A percentile compares a stretch with the other conserved stretches of the same genome.
Evolutionary conservation across 1,140 invertebrate species (phyloP).

Genomic region (Elysia chlorotica): DNA sequence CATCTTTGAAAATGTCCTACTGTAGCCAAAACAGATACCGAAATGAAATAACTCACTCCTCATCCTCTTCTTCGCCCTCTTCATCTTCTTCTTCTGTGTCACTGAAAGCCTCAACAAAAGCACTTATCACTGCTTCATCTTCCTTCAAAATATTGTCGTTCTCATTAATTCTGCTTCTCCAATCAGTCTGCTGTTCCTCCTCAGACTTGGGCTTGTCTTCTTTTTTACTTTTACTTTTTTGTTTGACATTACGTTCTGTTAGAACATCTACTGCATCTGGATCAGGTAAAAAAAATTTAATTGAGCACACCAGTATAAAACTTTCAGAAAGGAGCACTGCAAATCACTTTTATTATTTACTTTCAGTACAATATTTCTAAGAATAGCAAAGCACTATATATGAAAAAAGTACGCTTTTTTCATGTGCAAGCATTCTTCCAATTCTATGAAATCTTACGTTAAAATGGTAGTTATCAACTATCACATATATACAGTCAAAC

Average conservation of each 20-base stretch:
- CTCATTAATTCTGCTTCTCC: background rate
- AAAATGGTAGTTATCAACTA: no score
- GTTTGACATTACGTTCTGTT: background rate
- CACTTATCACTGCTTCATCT: slow-evolving; percentile 32
- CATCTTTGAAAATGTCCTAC: background rate
- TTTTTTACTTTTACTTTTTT: background rate
- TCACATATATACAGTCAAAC: no score
- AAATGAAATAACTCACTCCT: slow-evolving; percentile 3
- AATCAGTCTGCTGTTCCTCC: background rate
- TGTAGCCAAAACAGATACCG: background rate
- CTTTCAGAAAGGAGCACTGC: no score
- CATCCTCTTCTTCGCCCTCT: background rate
- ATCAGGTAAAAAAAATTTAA: no score
- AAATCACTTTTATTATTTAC: no score
- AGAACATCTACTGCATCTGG: background rate
- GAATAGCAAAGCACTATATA: no score
- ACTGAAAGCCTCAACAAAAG: slow-evolving; percentile 39
- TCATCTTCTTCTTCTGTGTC: slow-evolving; percentile 30
- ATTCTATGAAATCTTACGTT: no score
- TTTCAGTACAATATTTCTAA: no score
- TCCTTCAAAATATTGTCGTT: slow-evolving; percentile 35
- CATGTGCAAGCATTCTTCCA: no score
- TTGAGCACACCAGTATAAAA: no score
- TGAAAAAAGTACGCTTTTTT: no score
- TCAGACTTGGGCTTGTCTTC: background rate